Evolutionary conservation across 2,113 vertebrate genomes (phyloP), one percentile per base, ranked within the genome.

Genomic region (Nymphicus hollandicus): DNA sequence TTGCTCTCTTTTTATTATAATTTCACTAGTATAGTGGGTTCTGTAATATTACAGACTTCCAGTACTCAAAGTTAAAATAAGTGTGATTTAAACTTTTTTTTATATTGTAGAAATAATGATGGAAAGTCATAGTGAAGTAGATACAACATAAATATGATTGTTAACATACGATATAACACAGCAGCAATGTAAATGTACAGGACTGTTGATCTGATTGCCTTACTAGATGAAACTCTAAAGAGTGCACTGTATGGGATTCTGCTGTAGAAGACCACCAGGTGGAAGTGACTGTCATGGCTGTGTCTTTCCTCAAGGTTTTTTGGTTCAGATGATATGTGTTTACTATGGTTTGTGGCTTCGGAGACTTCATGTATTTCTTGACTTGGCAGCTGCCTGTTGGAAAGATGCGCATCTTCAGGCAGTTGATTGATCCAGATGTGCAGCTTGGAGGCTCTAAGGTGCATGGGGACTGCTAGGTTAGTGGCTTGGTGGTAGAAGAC

Each of bases 401-500:
- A 46, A 63, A 33, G 65, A 35, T 0, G 0, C 7, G 0, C 3
- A 10, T 63, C 23, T 81, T n/a, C 43, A 86, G 80, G 44, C 58
- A 88, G 69, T 9, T 41, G 55, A 10, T 11, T 70, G 81, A 58
- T 73, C 46, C 46, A 28, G 2, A 5, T 18, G 53, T 78, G 68
- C 37, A 50, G 43, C n/a, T 41, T 24, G 46, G 23, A n/a, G 44
- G 17, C 35, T 69, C 12, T 29, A 2, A 55, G 58, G 43, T 53
- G 7, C 16, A 0, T 3, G 17, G 13, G 25, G 49, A 5, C 74
- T 50, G 33, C 16, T 1, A 5, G 11, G 17, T n/a, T 63, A 50
- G 46, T 91, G 56, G 33, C 28, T 53, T 68, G 60, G 29, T 68
- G 43, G 29, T 33, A 25, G 73, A 79, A 46, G 65, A 5, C 22